These are phyloP conservation scores for Andrena dorsata DNA, from an alignment of 2,888 invertebrate genomes.

Conservation along the genomic window DNA sequence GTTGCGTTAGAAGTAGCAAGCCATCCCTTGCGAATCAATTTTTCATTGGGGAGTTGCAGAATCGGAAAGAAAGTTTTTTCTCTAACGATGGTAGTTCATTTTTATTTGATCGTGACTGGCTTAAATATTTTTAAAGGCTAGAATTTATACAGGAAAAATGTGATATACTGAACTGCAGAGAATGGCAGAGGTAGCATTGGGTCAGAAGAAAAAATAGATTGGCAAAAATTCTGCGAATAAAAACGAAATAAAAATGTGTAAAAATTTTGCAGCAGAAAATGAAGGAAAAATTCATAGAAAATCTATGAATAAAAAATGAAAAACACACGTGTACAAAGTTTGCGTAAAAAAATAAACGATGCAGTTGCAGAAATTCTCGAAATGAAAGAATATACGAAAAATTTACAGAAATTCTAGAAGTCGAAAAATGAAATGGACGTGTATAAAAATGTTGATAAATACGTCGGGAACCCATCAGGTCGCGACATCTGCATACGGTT, in stretches of 20 bases:
- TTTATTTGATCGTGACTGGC: no score
- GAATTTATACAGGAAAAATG: background rate
- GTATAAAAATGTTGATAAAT: background rate
- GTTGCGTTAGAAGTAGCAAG: no score
- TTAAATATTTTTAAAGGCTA: background rate
- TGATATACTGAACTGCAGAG: no score
- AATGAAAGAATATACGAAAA: background rate
- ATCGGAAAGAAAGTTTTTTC: no score
- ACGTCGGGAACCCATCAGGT: no score
- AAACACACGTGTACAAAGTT: background rate
- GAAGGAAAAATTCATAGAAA: background rate
- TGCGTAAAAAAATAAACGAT: background rate
- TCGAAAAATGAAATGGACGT: background rate
- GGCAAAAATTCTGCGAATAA: background rate
- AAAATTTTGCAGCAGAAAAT: background rate
- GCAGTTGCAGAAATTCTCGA: background rate
- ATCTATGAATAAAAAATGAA: background rate
- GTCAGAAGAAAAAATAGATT: background rate
- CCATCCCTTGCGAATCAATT: no score
- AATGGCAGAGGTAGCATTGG: background rate
- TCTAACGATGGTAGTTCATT: no score
- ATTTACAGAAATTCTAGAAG: background rate
- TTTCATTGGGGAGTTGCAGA: no score
- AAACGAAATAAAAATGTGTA: background rate
- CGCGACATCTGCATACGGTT: no score